phyloP scores from a whole-genome alignment of 2,888 invertebrate species.

The Incurvaria masculella region DNA sequence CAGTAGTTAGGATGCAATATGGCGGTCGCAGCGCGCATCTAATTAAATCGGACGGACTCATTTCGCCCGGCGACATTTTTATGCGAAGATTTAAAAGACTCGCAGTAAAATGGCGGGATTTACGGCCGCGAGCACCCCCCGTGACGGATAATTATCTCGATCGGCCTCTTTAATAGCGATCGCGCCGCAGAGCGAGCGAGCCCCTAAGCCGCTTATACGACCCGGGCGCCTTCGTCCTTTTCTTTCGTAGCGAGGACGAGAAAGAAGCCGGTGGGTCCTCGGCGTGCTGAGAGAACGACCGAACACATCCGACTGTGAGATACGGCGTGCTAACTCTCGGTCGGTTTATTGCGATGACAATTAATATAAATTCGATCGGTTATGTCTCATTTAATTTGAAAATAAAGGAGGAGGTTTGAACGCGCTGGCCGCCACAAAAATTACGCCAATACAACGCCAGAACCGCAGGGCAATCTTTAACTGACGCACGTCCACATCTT shows the following conservation, averaged over 20 bases:
- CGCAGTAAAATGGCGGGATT: slow-evolving; percentile 38
- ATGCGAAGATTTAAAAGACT: slow-evolving; percentile 36
- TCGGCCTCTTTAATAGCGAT: slow-evolving; percentile 18
- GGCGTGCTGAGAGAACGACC: background rate
- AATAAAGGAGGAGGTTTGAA: too few relatives aligned
- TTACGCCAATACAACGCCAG: too few relatives aligned
- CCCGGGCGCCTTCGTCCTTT: background rate
- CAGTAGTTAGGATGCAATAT: slow-evolving; percentile 3
- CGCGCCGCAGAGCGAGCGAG: slow-evolving; percentile 15
- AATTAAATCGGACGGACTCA: slow-evolving; percentile 44
- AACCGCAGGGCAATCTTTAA: too few relatives aligned
- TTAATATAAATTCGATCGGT: background rate
- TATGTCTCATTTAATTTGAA: background rate
- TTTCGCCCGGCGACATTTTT: slow-evolving; percentile 42
- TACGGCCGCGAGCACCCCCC: slow-evolving; percentile 30
- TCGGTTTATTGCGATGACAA: background rate
- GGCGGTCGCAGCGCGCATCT: slow-evolving; percentile 29
- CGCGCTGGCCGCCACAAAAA: too few relatives aligned
- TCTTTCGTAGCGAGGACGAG: background rate
- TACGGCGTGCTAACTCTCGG: background rate
- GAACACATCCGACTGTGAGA: background rate
- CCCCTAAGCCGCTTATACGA: background rate
- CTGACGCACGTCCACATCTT: too few relatives aligned
- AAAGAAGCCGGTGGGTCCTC: background rate
- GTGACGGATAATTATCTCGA: slow-evolving; percentile 36